A percentile compares a stretch with the other conserved stretches of the same genome.
These are phyloP conservation scores for Zalophus californianus DNA, from an alignment of 2,797 vertebrate genomes.

Conservation along the genomic window DNA sequence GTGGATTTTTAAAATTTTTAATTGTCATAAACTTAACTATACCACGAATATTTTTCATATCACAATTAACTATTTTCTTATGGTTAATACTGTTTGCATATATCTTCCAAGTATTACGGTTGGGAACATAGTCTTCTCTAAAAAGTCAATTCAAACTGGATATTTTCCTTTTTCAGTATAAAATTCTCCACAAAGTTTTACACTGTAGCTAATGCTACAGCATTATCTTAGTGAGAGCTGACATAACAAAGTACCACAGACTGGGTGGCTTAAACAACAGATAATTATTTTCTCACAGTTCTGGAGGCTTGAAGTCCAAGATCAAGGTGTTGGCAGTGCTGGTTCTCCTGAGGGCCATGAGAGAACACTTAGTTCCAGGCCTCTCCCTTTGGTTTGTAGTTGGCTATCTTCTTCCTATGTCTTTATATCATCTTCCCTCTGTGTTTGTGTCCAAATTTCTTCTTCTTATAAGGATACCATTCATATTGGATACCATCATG, in stretches of 20 bases:
- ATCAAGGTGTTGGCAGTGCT: background rate
- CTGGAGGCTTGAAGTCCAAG: background rate
- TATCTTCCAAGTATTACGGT: conserved; percentile 47
- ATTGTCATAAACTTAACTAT: conserved; percentile 34
- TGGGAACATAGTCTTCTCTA: conserved; percentile 52
- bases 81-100: conserved; percentile 53
- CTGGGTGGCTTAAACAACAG: background rate
- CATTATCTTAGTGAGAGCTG: background rate
- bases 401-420: background rate
- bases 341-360: background rate
- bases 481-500: background rate
- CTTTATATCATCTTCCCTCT: background rate
- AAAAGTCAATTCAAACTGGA: conserved; percentile 6
- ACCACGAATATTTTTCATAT: background rate
- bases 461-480: background rate
- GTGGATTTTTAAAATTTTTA: background rate
- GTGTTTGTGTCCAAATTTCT: background rate
- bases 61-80: conserved; percentile 26
- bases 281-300: background rate
- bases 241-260: background rate
- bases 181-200: background rate
- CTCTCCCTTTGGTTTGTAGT: background rate
- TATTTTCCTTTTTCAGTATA: background rate
- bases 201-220: background rate
- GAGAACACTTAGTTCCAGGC: background rate